Evolutionary conservation across 2,888 invertebrate genomes (phyloP).

Genomic region (Ichneumoninae sp.): DNA sequence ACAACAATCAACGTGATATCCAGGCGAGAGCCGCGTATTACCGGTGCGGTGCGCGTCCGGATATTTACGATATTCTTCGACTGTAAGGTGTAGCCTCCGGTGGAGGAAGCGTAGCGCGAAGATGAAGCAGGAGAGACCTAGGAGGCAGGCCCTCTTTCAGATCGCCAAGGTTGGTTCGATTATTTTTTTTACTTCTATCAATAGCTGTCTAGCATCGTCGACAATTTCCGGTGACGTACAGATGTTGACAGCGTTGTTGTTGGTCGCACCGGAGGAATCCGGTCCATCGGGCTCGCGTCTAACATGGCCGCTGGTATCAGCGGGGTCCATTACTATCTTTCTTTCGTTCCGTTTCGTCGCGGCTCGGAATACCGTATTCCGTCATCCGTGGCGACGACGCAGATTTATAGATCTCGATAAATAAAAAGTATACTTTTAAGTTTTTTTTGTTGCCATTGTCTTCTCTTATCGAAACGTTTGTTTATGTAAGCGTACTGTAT

Average conservation of each 20-base stretch:
- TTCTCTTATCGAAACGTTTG: neutral
- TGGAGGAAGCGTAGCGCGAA: conserved; percentile 29
- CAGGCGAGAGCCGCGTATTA: conserved; percentile 3
- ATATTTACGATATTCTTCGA: conserved; percentile 36
- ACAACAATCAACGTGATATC: conserved; percentile 24
- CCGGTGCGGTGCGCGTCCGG: conserved; percentile 50
- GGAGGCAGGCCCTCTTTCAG: conserved; percentile 88
- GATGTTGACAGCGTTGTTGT: conserved; percentile 46
- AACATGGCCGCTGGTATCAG: conserved; percentile 65
- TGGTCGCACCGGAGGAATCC: conserved; percentile 43
- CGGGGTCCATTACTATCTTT: conserved; percentile 63
- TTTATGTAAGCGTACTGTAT: neutral
- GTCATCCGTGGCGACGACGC: conserved; percentile 9
- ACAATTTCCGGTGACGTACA: neutral
- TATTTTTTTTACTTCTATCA: conserved; percentile 26
- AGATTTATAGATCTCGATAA: neutral
- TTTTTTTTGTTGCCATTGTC: neutral
- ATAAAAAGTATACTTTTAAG: neutral
- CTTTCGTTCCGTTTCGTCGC: conserved; percentile 38
- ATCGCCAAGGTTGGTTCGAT: conserved; percentile 89
- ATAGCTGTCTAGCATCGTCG: neutral
- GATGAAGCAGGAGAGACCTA: conserved; percentile 81
- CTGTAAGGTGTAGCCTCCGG: conserved; percentile 7
- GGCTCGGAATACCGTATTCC: conserved; percentile 5
- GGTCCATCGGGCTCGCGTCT: conserved; percentile 64